Percentiles rank a stretch among this genome's conserved stretches.
Evolutionary conservation across 2,888 invertebrate genomes (phyloP).

Genomic region (Halocaridina rubra): DNA sequence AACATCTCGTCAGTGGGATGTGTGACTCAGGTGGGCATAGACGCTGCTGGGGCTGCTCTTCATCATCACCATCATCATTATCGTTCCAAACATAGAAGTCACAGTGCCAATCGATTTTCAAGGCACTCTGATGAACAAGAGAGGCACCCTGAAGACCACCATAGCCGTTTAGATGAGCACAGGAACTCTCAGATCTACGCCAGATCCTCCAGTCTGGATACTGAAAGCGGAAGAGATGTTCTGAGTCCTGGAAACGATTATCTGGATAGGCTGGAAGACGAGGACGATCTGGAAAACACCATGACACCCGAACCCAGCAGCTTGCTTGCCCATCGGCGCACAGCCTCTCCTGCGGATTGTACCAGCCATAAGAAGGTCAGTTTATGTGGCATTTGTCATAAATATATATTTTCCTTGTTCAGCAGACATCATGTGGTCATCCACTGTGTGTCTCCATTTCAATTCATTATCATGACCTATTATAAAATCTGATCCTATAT

Average conservation of each 20-base stretch:
- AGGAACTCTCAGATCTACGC: no score
- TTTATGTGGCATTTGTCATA: background rate
- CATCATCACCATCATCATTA: background rate
- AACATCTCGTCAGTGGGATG: background rate
- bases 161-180: background rate
- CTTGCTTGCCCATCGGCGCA: background rate
- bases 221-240: background rate
- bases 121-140: no score
- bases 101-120: no score
- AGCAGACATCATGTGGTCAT: no score
- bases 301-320: background rate
- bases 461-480: background rate
- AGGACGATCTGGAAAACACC: background rate
- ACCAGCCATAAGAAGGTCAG: background rate
- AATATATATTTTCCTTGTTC: background rate
- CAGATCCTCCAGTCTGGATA: no score
- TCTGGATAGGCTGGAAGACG: background rate
- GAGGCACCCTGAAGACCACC: no score
- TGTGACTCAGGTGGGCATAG: background rate
- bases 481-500: no score
- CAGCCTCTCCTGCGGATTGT: background rate
- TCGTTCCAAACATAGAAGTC: background rate
- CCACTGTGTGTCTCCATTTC: background rate
- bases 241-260: background rate
- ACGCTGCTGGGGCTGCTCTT: no score